These are phyloP conservation scores for mouse (Mus musculus) DNA, from an alignment of 2,113 vertebrate species.

Conservation along the genomic window GRCm39 chr17:6255501-6256000, in stretches of 20 bases:
- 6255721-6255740: too few relatives aligned
- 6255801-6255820: slow-evolving; percentile 1
- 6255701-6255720: too few relatives aligned
- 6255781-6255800: neutral
- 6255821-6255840: neutral
- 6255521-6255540: neutral
- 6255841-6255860: neutral
- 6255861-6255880: neutral
- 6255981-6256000: neutral
- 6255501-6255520: neutral
- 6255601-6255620: neutral
- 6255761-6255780: too few relatives aligned
- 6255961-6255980: neutral
- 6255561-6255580: neutral
- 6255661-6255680: neutral
- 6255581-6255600: neutral
- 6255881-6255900: neutral
- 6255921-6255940: neutral
- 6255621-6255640: neutral
- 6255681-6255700: neutral
- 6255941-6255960: neutral
- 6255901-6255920: neutral
- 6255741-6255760: too few relatives aligned
- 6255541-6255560: neutral
- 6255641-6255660: neutral